Conservation (phyloP, 2,113 vertebrate genomes). For the Paradoxurus hermaphroditus region DNA sequence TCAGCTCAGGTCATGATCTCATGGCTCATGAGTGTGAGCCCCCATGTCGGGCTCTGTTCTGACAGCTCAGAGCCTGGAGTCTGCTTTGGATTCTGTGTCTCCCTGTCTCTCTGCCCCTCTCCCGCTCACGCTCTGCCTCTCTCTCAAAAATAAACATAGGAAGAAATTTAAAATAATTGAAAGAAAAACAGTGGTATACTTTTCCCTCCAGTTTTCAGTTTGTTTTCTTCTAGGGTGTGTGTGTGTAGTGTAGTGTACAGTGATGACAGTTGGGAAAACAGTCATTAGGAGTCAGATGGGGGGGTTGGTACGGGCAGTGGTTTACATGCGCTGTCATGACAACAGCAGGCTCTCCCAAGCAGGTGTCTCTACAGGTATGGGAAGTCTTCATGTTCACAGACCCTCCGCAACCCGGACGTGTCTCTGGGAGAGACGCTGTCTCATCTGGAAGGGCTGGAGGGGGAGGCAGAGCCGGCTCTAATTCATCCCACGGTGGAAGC, state of each 20-base stretch:
- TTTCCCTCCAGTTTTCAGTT: background rate
- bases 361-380: background rate
- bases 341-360: background rate
- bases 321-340: background rate
- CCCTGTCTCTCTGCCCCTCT: too few relatives aligned
- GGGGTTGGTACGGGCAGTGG: too few relatives aligned
- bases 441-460: background rate
- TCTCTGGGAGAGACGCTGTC: background rate
- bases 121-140: too few relatives aligned
- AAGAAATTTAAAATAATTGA: too few relatives aligned
- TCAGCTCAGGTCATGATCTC: too few relatives aligned
- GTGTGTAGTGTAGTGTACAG: rapidly evolving
- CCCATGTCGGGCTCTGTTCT: too few relatives aligned
- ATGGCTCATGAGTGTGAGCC: too few relatives aligned
- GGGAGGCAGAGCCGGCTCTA: background rate
- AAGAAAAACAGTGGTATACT: background rate
- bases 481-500: background rate
- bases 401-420: background rate
- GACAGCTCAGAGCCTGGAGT: too few relatives aligned
- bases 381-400: background rate
- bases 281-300: background rate
- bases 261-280: background rate
- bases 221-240: background rate
- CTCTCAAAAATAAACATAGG: too few relatives aligned
- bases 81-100: too few relatives aligned